These are phyloP conservation scores for Cabera pusaria DNA, from an alignment of 2,888 invertebrate species.

Conservation along the genomic window DNA sequence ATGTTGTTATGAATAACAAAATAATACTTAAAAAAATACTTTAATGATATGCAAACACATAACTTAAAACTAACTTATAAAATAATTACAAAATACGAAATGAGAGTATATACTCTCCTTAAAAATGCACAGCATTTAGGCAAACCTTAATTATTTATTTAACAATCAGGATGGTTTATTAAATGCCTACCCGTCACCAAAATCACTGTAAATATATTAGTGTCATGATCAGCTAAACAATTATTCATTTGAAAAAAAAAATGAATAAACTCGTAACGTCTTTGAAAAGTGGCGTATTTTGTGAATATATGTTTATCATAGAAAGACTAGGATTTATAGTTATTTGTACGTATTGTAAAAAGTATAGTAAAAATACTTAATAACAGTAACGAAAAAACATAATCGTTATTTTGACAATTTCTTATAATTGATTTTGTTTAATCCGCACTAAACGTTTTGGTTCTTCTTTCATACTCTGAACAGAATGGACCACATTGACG, in stretches of 20 bases:
- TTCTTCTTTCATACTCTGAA: too few relatives aligned
- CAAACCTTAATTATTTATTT: background rate
- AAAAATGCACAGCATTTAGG: slow-evolving; percentile 5
- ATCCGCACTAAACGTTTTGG: too few relatives aligned
- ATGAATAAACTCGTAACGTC: too few relatives aligned
- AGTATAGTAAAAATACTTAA: too few relatives aligned
- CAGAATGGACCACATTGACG: too few relatives aligned
- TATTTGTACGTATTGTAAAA: too few relatives aligned
- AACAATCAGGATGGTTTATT: background rate
- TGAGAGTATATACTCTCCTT: background rate
- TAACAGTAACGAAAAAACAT: too few relatives aligned
- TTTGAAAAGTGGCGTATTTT: slow-evolving; percentile 4
- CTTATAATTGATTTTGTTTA: too few relatives aligned
- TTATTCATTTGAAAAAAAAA: too few relatives aligned
- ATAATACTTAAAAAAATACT: slow-evolving; percentile 45
- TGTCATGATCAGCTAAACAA: slow-evolving; percentile 13
- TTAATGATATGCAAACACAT: slow-evolving; percentile 50
- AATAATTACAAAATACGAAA: slow-evolving; percentile 17
- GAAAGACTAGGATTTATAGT: too few relatives aligned
- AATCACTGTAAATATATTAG: slow-evolving; percentile 1
- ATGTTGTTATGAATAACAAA: slow-evolving; percentile 31
- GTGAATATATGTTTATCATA: too few relatives aligned
- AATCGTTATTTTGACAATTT: too few relatives aligned
- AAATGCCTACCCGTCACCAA: slow-evolving; percentile 13
- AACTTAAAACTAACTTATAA: slow-evolving; percentile 33